Evolutionary conservation across 2,888 invertebrate species (phyloP).

Genomic region (Therioaphis trifolii): DNA sequence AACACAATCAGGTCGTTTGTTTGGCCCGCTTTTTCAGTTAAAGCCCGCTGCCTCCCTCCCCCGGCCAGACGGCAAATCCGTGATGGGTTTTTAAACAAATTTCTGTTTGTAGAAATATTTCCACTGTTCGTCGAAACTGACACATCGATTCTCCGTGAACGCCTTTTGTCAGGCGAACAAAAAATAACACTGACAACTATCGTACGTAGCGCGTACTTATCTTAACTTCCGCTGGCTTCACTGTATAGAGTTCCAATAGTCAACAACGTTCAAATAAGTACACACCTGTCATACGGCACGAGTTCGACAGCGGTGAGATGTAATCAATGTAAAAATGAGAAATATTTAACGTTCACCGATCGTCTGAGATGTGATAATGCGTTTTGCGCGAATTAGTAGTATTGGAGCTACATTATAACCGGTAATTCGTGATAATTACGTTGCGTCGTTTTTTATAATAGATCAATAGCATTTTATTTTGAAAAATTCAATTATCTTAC

Average conservation of each 20-base stretch:
- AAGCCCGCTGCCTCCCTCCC: neutral
- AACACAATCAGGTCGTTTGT: conserved; percentile 48
- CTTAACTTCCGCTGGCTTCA: neutral
- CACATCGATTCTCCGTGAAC: neutral
- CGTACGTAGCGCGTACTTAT: neutral
- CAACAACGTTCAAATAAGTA: too few species aligned
- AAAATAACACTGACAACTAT: neutral
- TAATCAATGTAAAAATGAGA: too few species aligned
- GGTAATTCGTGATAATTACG: too few species aligned
- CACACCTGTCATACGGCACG: neutral
- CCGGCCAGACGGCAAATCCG: neutral
- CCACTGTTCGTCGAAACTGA: neutral
- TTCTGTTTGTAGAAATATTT: conserved; percentile 27
- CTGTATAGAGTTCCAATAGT: too few species aligned
- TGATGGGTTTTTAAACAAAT: conserved; percentile 23
- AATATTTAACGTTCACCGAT: too few species aligned
- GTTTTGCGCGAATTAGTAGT: too few species aligned
- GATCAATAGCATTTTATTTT: too few species aligned
- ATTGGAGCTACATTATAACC: too few species aligned
- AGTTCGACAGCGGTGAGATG: neutral
- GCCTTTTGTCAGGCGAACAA: neutral
- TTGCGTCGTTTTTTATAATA: too few species aligned
- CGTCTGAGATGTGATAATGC: too few species aligned
- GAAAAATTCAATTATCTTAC: too few species aligned
- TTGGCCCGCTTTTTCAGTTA: neutral